Evolutionary conservation across 2,113 vertebrate genomes (phyloP), one percentile per base, ranked within the genome.

Genomic region (Atlantisia rogersi): DNA sequence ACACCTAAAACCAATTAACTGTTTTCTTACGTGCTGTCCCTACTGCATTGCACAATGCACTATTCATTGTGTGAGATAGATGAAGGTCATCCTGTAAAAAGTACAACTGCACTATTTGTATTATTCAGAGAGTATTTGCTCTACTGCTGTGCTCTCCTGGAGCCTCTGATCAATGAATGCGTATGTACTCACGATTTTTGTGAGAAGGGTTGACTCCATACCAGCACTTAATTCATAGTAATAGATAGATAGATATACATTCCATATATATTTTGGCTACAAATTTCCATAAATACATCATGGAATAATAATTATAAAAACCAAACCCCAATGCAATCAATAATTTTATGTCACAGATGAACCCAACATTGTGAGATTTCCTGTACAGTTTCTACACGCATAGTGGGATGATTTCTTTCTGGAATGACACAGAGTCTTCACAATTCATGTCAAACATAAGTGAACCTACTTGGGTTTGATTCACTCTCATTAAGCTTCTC

Each of bases 91-190:
- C 21, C 40, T 82, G 63, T 86, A 22, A 40, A 82, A 62, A 24
- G 5, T 26, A 17, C 0, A 0, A 39, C 5, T 35, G 53, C 7
- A 11, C 3, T 35, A 17, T 82, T 86, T 68, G 11, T 6, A 44
- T 39, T 73, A 24, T 62, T 62, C 15, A 81, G 9, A 55, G 37
- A 32, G 35, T 35, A 26, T 39, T 52, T n/a, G 15, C 11, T 73
- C 18, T 46, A 12, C 22, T 74, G 37, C 18, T 32, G 11, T 53
- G 8, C 12, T 84, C 12, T 10, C 8, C 40, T 42, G 25, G 26
- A 76, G 8, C n/a, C 16, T 37, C n/a, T 85, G 50, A 35, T 35
- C 32, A 68, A 60, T 63, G 14, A 68, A 60, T 63, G 14, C 19
- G 16, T 14, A 6, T 7, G 10, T 59, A 15, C 69, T 64, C 39